Percentiles rank a stretch among this genome's conserved stretches.
Conservation (phyloP, 1,140 invertebrate genomes). For the Macrosteles quadrilineatus region DNA sequence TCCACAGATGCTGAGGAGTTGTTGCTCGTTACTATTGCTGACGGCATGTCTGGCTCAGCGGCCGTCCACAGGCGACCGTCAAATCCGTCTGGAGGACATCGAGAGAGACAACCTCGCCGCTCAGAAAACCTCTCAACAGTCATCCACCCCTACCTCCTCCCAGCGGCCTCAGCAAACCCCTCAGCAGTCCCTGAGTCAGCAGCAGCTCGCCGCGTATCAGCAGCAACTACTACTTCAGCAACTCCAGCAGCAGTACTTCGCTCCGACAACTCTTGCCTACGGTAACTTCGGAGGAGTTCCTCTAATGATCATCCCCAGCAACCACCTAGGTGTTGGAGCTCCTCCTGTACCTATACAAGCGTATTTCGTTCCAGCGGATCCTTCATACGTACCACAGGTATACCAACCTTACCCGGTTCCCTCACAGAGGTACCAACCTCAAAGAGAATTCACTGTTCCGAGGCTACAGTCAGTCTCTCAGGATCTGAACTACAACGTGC, state of each 20-base stretch:
- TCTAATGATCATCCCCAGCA: constrained; percentile 26
- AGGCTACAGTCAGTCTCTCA: not conserved
- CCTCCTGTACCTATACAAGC: constrained; percentile 11
- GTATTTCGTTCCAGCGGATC: constrained; percentile 17
- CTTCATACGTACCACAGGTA: constrained; percentile 4
- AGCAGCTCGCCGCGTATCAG: constrained; percentile 2
- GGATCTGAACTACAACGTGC: not conserved
- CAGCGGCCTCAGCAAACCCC: too few species aligned
- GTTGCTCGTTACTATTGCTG: constrained; percentile 4
- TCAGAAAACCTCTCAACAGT: not conserved
- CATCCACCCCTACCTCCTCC: too few species aligned
- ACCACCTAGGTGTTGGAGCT: constrained; percentile 14
- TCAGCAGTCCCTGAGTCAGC: constrained; percentile 19
- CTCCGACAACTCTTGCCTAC: constrained; percentile 2
- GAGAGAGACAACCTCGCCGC: constrained; percentile 26
- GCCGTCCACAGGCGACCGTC: not conserved
- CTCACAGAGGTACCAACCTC: constrained; percentile 10
- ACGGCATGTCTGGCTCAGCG: constrained; percentile 15
- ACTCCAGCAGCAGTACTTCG: constrained; percentile 25
- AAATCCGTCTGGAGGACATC: constrained; percentile 32
- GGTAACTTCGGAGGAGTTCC: constrained; percentile 25
- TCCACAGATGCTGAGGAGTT: not conserved
- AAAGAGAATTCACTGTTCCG: not conserved
- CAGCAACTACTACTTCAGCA: constrained; percentile 23
- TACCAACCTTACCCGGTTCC: not conserved